Conservation (phyloP, 2,113 vertebrate genomes). For the Rhabdomys dilectus region DNA sequence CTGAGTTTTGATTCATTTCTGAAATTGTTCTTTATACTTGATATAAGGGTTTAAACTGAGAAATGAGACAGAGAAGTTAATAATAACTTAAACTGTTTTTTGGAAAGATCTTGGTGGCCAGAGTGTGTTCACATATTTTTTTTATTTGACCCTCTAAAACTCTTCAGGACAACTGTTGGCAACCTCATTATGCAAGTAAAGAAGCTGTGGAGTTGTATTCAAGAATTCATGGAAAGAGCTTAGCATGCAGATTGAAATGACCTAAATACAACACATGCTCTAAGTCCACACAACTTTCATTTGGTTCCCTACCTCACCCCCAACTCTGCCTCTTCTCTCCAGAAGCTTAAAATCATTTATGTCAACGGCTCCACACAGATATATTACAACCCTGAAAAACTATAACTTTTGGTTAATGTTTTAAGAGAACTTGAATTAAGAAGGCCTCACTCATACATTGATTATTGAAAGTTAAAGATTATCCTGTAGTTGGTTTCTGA, state of each 20-base stretch:
- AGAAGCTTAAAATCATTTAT: not conserved
- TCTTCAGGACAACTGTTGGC: not conserved
- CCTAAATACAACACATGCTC: not conserved
- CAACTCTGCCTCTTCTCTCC: too few relatives aligned
- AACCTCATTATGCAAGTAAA: not conserved
- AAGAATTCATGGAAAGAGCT: not conserved
- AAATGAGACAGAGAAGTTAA: not conserved
- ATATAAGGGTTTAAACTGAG: not conserved
- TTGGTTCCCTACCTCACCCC: not conserved
- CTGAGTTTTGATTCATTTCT: constrained; percentile 21
- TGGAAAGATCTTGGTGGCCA: not conserved
- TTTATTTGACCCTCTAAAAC: not conserved
- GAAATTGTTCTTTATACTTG: not conserved
- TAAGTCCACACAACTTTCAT: not conserved
- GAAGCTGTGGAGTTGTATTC: not conserved
- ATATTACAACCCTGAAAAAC: not conserved
- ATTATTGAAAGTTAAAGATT: not conserved
- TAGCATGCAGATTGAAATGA: not conserved
- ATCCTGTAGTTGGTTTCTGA: not conserved
- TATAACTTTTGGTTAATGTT: not conserved
- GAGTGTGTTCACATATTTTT: not conserved
- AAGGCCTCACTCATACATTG: not conserved
- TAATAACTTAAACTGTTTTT: not conserved
- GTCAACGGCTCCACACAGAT: not conserved
- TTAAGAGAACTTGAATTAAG: not conserved